These are phyloP conservation scores for Drosophila quadrilineata DNA, from an alignment of 1,140 invertebrate genomes.

Conservation along the genomic window DNA sequence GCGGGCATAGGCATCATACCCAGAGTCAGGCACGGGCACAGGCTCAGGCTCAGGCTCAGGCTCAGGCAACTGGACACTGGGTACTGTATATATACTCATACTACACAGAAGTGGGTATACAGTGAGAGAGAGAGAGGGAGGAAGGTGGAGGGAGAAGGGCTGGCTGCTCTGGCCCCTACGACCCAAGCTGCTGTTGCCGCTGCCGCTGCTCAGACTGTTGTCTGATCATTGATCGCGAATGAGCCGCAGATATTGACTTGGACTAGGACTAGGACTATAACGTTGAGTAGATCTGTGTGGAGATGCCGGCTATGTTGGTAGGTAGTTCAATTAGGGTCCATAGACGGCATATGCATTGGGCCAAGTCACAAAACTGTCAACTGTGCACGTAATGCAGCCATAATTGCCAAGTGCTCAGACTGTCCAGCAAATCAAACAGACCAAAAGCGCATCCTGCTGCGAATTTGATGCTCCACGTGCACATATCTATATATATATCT, in stretches of 20 bases:
- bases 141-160: not conserved
- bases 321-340: constrained; percentile 65
- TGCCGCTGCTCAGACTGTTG: constrained; percentile 33
- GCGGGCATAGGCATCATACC: constrained; percentile 16
- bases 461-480: constrained; percentile 65
- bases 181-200: constrained; percentile 18
- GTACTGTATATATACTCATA: not conserved
- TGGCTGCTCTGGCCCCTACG: constrained; percentile 18
- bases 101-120: too few species aligned
- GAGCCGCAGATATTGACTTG: not conserved
- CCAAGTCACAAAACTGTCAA: constrained; percentile 62
- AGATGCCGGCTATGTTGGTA: constrained; percentile 48
- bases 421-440: constrained; percentile 78
- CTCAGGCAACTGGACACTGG: not conserved
- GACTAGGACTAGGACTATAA: constrained; percentile 8
- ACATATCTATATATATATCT: constrained; percentile 8
- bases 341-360: constrained; percentile 47
- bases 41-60: not conserved
- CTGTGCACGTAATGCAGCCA: constrained; percentile 61
- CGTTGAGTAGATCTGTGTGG: too few species aligned
- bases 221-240: constrained; percentile 44
- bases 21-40: not conserved
- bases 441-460: constrained; percentile 49
- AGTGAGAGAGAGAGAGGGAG: not conserved
- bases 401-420: constrained; percentile 66